Conservation (phyloP, 2,797 vertebrate genomes). For the Pampus argenteus region DNA sequence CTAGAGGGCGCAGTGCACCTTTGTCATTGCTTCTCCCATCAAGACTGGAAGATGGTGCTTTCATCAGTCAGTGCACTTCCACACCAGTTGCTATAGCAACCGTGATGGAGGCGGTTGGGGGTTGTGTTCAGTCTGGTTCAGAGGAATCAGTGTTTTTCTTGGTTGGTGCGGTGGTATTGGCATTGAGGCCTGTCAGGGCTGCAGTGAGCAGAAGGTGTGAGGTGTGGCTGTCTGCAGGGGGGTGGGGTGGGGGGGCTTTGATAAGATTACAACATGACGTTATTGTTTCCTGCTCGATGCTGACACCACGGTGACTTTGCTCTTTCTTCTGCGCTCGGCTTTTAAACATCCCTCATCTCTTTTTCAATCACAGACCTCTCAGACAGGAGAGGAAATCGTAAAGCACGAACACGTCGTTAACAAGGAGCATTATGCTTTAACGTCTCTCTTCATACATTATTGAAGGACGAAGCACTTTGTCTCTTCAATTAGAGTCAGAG, state of each 20-base stretch:
- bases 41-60: slow-evolving; percentile 60
- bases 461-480: slow-evolving; percentile 65
- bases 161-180: slow-evolving; percentile 67
- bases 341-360: not conserved
- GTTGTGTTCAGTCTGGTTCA: slow-evolving; percentile 54
- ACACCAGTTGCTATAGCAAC: slow-evolving; percentile 82
- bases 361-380: not conserved
- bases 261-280: slow-evolving; percentile 29
- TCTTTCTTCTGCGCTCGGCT: slow-evolving; percentile 11
- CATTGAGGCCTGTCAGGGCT: slow-evolving; percentile 55
- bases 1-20: slow-evolving; percentile 73
- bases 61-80: slow-evolving; percentile 57
- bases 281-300: slow-evolving; percentile 26
- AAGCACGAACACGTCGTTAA: slow-evolving; percentile 37
- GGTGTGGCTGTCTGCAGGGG: slow-evolving; percentile 65
- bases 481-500: slow-evolving; percentile 59
- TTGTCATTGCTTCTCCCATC: slow-evolving; percentile 25
- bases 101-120: slow-evolving; percentile 61
- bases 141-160: slow-evolving; percentile 36
- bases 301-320: slow-evolving; percentile 40
- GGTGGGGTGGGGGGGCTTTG: slow-evolving; percentile 13
- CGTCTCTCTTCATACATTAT: slow-evolving; percentile 70
- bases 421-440: slow-evolving; percentile 50
- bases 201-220: slow-evolving; percentile 74
- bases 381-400: slow-evolving; percentile 18